Evolutionary conservation across 2,113 vertebrate species (phyloP), one percentile per base, ranked within the genome.

Genomic region (Cacatua alba): DNA sequence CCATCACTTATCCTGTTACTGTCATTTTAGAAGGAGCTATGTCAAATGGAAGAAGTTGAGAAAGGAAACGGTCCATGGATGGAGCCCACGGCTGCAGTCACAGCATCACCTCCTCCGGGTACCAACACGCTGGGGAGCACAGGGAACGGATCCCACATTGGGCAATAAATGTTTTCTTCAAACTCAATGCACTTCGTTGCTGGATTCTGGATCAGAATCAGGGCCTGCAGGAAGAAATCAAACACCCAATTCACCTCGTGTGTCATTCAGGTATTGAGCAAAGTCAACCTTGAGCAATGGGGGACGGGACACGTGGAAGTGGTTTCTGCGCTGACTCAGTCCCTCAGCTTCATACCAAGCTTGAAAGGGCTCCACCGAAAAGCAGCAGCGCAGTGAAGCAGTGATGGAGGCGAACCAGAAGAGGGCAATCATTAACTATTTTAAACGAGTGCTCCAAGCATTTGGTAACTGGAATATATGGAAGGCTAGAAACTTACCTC

Each of bases 11-110:
- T 1, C 19, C 17, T 3, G 3, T 21, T 43, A 2, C 4, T 77
- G 26, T 29, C 92, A 14, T 79, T 86, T 69, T 75, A 57, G 69
- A 86, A 96, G 96, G 94, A 96, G 21, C 77, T 88, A 33, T 97
- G 95, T 48, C 69, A 33, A 59, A 28, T 3, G 17, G 1, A 85
- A 77, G 84, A 57, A 13, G 19, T 0, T 0, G 10, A 49, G 24
- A n/a, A 48, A 60, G 46, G 53, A 7, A n/a, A 8, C 20, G 24
- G 57, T 60, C 20, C 43, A 0, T 1, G 3, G 5, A 2, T 0
- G 0, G 86, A 88, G 85, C 71, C 74, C 1, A 0, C 1, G 5
- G 59, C 59, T 60, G 16, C 17, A 4, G 83, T 1, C 46, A 60
- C 90, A 29, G 85, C 77, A 12, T 51, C 78, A 3, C 83, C 77